Conservation (phyloP, 2,113 vertebrate species). For the Bubo scandiacus region DNA sequence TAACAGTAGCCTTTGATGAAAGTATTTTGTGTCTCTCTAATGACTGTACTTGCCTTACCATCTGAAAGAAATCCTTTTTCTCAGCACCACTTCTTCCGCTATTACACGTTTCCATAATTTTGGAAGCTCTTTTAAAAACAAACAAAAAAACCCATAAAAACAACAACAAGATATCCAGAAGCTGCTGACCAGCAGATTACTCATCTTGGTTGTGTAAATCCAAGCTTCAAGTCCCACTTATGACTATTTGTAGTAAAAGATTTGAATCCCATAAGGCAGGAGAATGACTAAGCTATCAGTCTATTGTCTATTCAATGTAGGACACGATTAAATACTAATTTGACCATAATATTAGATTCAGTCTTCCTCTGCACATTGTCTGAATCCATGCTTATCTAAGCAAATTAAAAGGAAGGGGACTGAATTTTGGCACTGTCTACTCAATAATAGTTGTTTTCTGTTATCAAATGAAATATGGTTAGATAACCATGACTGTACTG, state of each 20-base stretch:
- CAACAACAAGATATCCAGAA: background rate
- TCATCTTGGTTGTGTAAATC: background rate
- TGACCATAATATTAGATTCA: background rate
- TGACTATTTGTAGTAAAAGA: background rate
- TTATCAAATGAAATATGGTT: background rate
- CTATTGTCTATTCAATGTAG: background rate
- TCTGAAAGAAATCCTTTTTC: background rate
- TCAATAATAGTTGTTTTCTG: background rate
- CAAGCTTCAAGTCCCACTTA: background rate
- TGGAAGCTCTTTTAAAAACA: background rate
- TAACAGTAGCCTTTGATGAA: background rate
- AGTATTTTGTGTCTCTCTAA: background rate
- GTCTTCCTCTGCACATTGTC: background rate
- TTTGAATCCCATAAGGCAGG: background rate
- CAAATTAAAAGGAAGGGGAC: background rate
- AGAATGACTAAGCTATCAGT: background rate
- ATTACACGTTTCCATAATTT: background rate
- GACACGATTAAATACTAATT: background rate
- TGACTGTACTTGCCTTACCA: background rate
- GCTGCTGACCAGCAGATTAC: background rate
- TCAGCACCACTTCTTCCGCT: background rate
- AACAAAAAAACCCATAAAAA: background rate
- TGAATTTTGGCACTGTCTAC: background rate
- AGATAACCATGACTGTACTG: background rate
- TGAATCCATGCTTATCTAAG: background rate